Evolutionary conservation across 2,797 vertebrate species (phyloP).

Genomic region (Esox lucius): DNA sequence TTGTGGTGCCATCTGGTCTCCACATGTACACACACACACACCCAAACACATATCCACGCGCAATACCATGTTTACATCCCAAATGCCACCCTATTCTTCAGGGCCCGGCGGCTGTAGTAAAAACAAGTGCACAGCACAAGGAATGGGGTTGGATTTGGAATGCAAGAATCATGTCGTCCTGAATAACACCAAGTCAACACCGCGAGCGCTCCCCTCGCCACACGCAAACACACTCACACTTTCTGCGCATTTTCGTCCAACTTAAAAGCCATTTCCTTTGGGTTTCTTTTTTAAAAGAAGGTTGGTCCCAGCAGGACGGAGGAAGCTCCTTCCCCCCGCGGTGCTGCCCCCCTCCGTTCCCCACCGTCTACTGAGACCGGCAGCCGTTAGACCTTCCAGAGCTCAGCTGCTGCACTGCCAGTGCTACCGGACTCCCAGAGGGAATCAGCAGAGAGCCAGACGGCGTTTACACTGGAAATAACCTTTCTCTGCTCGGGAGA

Average conservation of each 20-base stretch:
- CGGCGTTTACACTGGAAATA: constrained; percentile 45
- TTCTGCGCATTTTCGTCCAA: background rate
- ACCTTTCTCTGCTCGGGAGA: constrained; percentile 11
- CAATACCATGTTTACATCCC: background rate
- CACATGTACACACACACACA: background rate
- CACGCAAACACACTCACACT: background rate
- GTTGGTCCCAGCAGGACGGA: background rate
- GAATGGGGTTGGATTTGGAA: too few relatives aligned
- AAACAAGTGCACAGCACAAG: too few relatives aligned
- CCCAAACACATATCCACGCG: background rate
- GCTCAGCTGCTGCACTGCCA: constrained; percentile 38
- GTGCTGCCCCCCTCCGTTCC: background rate
- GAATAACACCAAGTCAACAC: too few relatives aligned
- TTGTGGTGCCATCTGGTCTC: too few relatives aligned
- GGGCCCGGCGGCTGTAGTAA: too few relatives aligned
- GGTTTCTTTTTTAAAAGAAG: background rate
- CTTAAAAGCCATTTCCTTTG: background rate
- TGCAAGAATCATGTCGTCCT: too few relatives aligned
- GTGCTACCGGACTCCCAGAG: constrained; percentile 41
- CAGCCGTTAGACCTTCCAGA: constrained; percentile 43
- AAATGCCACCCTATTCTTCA: too few relatives aligned
- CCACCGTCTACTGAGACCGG: constrained; percentile 9
- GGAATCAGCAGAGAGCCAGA: constrained; percentile 33
- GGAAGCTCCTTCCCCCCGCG: constrained; percentile 3
- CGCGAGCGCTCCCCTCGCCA: background rate